Conservation (phyloP, 2,797 vertebrate genomes). For the Acipenser ruthenus region DNA sequence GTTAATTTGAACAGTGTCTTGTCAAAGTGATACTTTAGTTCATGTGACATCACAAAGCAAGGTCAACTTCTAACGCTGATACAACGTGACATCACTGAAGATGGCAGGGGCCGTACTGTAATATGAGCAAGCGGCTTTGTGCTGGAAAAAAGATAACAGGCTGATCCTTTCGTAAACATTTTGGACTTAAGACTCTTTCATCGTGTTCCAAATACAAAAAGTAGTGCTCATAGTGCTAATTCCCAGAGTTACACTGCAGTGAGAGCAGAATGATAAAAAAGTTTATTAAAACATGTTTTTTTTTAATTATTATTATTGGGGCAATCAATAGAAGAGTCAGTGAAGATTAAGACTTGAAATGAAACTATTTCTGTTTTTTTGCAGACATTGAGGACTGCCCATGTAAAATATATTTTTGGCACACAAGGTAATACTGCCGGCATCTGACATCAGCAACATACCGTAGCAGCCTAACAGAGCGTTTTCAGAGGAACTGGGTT, state of each 20-base stretch:
- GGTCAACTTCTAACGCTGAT: constrained; percentile 51
- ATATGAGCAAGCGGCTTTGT: constrained; percentile 17
- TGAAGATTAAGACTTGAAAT: too few species aligned
- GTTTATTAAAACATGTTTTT: too few species aligned
- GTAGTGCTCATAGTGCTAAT: too few species aligned
- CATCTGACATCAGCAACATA: constrained; percentile 29
- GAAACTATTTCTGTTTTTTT: not conserved
- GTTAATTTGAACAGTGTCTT: not conserved
- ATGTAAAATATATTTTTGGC: constrained; percentile 34
- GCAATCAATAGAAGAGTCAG: too few species aligned
- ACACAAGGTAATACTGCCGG: constrained; percentile 6
- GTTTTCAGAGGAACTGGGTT: constrained; percentile 17
- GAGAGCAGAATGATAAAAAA: too few species aligned
- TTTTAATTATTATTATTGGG: too few species aligned
- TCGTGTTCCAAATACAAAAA: too few species aligned
- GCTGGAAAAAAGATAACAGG: not conserved
- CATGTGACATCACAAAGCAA: constrained; percentile 51
- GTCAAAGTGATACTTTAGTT: constrained; percentile 19
- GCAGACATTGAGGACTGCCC: not conserved
- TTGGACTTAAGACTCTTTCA: too few species aligned
- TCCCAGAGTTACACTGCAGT: too few species aligned
- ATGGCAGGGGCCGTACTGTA: constrained; percentile 29
- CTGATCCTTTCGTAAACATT: too few species aligned
- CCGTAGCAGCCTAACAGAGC: constrained; percentile 18
- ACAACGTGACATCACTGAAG: constrained; percentile 20